Conservation (phyloP, 2,113 vertebrate species). For the Zingel zingel region DNA sequence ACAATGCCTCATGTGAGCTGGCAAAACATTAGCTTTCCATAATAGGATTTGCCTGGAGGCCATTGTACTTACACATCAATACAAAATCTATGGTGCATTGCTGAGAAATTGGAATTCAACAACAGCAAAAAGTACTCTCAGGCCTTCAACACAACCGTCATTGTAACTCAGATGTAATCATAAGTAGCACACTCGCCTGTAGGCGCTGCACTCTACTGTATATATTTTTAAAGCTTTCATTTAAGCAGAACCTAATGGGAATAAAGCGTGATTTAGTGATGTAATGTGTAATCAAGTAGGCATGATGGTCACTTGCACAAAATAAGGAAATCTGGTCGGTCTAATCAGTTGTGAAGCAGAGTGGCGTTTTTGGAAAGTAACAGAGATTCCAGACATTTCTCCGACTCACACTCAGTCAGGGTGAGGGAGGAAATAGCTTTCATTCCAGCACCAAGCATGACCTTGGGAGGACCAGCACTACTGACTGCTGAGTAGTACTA, state of each 20-base stretch:
- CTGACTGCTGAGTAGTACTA: slow-evolving; percentile 58
- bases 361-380: slow-evolving; percentile 21
- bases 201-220: not conserved
- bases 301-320: not conserved
- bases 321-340: slow-evolving; percentile 15
- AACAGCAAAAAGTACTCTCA: slow-evolving; percentile 19
- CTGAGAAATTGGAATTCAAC: slow-evolving; percentile 55
- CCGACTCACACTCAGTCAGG: slow-evolving; percentile 56
- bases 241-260: not conserved
- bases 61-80: slow-evolving; percentile 63
- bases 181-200: not conserved
- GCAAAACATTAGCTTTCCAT: slow-evolving; percentile 68
- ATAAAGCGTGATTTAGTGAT: slow-evolving; percentile 5
- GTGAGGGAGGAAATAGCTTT: slow-evolving; percentile 79
- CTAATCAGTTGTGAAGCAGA: not conserved
- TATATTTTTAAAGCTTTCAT: slow-evolving; percentile 6
- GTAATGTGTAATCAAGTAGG: not conserved
- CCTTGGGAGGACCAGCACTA: slow-evolving; percentile 72
- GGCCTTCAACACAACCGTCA: not conserved
- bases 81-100: slow-evolving; percentile 62
- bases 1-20: slow-evolving; percentile 40
- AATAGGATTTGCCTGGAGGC: slow-evolving; percentile 62
- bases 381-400: slow-evolving; percentile 62
- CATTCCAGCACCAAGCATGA: slow-evolving; percentile 77
- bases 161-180: slow-evolving; percentile 30